Evolutionary conservation across 2,113 vertebrate species (phyloP).

Genomic region (Hystrix brachyura): DNA sequence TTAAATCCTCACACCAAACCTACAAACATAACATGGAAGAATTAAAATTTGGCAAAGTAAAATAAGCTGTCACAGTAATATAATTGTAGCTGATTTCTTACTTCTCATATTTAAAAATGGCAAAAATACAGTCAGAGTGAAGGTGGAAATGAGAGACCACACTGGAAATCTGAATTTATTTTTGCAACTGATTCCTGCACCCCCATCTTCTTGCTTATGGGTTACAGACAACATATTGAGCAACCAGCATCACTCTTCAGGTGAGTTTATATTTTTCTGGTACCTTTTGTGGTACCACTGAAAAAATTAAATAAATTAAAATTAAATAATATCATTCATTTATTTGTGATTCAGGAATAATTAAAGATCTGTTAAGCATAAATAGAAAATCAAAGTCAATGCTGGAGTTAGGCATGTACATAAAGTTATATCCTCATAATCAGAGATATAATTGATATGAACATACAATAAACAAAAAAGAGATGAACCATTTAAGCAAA

Average conservation of each 20-base stretch:
- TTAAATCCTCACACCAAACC: background rate
- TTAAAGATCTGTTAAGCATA: background rate
- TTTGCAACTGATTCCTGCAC: background rate
- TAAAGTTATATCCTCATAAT: background rate
- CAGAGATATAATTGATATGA: background rate
- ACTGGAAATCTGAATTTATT: background rate
- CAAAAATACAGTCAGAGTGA: background rate
- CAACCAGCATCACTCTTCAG: background rate
- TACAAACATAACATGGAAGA: background rate
- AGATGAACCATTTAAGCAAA: background rate
- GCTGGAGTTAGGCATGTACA: background rate
- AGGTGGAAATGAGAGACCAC: background rate
- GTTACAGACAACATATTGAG: background rate
- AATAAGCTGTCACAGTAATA: background rate
- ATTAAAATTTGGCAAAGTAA: slow-evolving; percentile 26
- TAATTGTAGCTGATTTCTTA: background rate
- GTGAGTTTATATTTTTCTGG: background rate
- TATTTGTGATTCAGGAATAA: background rate
- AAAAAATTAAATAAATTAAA: slow-evolving; percentile 14
- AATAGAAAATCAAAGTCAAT: background rate
- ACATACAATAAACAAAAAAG: background rate
- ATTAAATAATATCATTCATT: background rate
- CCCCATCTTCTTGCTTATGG: background rate
- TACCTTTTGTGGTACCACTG: background rate
- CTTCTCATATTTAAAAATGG: slow-evolving; percentile 25